These are phyloP conservation scores for Drosophila tropicalis DNA, from an alignment of 1,140 invertebrate species.

Conservation along the genomic window DNA sequence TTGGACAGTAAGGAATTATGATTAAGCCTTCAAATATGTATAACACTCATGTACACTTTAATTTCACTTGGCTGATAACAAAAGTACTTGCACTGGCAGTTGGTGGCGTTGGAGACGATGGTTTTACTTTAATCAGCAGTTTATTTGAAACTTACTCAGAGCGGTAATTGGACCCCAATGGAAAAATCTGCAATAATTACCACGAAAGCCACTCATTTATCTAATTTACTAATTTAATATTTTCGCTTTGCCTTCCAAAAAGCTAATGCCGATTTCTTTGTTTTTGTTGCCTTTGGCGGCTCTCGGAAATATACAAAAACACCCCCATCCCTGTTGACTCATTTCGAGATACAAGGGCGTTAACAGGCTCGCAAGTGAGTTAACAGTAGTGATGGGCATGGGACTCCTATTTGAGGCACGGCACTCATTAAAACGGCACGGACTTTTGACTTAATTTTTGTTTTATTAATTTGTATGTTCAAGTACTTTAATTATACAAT, in stretches of 20 bases:
- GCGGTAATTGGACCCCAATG: constrained; percentile 92
- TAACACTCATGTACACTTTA: not conserved
- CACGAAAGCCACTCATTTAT: constrained; percentile 84
- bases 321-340: too few relatives aligned
- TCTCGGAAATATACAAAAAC: too few relatives aligned
- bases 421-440: too few relatives aligned
- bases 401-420: too few relatives aligned
- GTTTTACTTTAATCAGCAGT: not conserved
- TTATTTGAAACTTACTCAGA: constrained; percentile 85
- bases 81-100: not conserved
- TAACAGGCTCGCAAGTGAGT: too few relatives aligned
- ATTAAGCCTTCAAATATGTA: not conserved
- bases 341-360: too few relatives aligned
- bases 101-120: not conserved
- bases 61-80: not conserved
- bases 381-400: too few relatives aligned
- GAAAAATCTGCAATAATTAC: constrained; percentile 83
- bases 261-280: constrained; percentile 32
- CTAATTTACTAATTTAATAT: constrained; percentile 51
- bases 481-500: too few relatives aligned
- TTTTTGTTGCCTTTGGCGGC: not conserved
- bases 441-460: too few relatives aligned
- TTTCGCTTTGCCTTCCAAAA: constrained; percentile 42
- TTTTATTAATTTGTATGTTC: too few relatives aligned
- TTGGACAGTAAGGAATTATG: not conserved